Evolutionary conservation across 2,797 vertebrate genomes (phyloP).

Genomic region (Spondyliosoma cantharus): DNA sequence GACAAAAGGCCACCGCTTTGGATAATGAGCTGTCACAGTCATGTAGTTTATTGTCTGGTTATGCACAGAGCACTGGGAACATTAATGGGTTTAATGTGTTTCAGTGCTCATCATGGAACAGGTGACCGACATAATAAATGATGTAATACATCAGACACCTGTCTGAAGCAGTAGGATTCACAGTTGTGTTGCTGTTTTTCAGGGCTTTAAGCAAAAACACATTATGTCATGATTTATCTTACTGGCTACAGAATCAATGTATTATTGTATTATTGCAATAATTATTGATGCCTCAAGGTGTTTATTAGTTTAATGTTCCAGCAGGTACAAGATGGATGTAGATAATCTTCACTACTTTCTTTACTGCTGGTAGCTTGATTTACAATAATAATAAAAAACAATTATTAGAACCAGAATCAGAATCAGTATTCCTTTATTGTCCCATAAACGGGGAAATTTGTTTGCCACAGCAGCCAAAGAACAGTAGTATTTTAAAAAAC

Average conservation of each 20-base stretch:
- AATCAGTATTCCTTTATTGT: too few species aligned
- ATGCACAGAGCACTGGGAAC: constrained; percentile 14
- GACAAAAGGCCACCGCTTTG: constrained; percentile 45
- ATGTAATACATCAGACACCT: constrained; percentile 11
- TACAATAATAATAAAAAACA: too few species aligned
- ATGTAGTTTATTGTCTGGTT: constrained; percentile 45
- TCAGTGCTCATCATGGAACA: constrained; percentile 40
- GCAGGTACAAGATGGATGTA: too few species aligned
- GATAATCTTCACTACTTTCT: too few species aligned
- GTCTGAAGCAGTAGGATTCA: constrained; percentile 3
- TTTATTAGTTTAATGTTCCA: too few species aligned
- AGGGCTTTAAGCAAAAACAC: not conserved
- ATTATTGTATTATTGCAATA: too few species aligned
- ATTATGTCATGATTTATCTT: not conserved
- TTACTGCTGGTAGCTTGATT: too few species aligned
- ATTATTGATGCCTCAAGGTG: too few species aligned
- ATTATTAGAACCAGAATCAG: too few species aligned
- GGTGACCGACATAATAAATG: constrained; percentile 18
- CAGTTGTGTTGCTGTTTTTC: not conserved
- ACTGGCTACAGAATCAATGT: not conserved
- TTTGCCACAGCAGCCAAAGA: too few species aligned
- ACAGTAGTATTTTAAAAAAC: too few species aligned
- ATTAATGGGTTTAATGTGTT: constrained; percentile 65
- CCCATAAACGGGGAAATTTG: too few species aligned
- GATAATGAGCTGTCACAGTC: constrained; percentile 52